phyloP scores from a whole-genome alignment of 2,888 invertebrate genomes.

The Pinctada fucata region DNA sequence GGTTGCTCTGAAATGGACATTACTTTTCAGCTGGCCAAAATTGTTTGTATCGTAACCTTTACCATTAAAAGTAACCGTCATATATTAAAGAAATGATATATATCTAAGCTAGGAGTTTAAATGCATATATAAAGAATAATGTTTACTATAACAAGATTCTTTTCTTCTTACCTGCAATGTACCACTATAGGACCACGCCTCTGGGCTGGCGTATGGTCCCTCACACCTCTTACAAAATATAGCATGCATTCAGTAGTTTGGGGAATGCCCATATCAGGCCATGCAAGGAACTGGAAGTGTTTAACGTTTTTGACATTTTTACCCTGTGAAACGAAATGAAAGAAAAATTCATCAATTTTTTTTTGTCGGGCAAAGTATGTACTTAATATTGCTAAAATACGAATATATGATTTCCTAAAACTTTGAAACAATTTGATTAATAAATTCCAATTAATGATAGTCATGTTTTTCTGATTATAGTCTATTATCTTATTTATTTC shows the following conservation, averaged over 20 bases:
- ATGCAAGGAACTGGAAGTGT: constrained; percentile 85
- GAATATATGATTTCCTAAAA: neutral
- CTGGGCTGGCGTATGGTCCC: constrained; percentile 79
- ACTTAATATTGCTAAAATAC: neutral
- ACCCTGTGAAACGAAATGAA: constrained; percentile 62
- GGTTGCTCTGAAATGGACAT: too few relatives aligned
- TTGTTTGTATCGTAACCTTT: too few relatives aligned
- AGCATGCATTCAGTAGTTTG: constrained; percentile 82
- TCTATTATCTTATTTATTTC: too few relatives aligned
- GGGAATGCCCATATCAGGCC: constrained; percentile 87
- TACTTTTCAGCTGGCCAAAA: too few relatives aligned
- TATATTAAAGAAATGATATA: too few relatives aligned
- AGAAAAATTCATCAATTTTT: neutral
- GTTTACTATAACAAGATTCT: too few relatives aligned
- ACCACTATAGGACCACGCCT: constrained; percentile 80
- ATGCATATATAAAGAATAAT: too few relatives aligned
- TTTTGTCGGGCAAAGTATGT: neutral
- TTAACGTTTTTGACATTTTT: constrained; percentile 78
- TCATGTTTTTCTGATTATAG: too few relatives aligned
- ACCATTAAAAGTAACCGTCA: too few relatives aligned
- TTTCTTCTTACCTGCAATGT: constrained; percentile 83
- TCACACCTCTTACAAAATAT: constrained; percentile 81
- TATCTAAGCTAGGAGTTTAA: too few relatives aligned
- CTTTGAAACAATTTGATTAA: too few relatives aligned
- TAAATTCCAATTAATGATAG: neutral